These are phyloP conservation scores for Loripinus fragilis DNA, from an alignment of 2,888 invertebrate genomes.

Conservation along the genomic window DNA sequence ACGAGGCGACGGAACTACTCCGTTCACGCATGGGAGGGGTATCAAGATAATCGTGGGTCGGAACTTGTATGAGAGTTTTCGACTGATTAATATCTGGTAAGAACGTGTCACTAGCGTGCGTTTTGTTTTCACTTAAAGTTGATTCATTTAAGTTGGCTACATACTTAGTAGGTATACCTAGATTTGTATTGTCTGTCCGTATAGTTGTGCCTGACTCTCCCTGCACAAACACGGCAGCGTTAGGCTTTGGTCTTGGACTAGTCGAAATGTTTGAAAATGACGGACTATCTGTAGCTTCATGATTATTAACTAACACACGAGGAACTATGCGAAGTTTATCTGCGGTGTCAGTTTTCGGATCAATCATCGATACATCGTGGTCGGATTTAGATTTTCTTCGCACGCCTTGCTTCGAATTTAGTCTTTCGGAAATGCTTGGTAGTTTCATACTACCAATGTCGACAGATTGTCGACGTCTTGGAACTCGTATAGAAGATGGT, in stretches of 20 bases:
- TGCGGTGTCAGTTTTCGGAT: neutral
- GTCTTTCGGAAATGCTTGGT: neutral
- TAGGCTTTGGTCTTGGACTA: neutral
- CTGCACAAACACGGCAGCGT: neutral
- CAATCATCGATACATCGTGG: neutral
- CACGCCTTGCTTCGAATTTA: neutral
- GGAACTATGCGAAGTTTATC: neutral
- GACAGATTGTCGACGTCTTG: neutral
- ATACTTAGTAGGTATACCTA: neutral
- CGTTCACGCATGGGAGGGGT: neutral
- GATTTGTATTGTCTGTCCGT: neutral
- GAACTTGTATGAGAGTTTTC: neutral
- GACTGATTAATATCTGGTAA: neutral
- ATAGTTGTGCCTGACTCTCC: neutral
- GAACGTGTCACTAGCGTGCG: neutral
- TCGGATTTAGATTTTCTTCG: conserved; percentile 8
- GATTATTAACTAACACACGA: neutral
- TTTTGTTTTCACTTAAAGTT: too few species aligned
- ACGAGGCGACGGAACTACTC: neutral
- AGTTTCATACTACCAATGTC: neutral
- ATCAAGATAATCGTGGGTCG: neutral
- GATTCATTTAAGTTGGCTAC: neutral
- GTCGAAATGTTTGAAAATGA: neutral
- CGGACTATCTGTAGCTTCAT: neutral
- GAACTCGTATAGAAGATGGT: neutral